Percentiles rank a stretch among this genome's conserved stretches.
Evolutionary conservation across 2,888 invertebrate species (phyloP).

Genomic region (Eupithecia exiguata): DNA sequence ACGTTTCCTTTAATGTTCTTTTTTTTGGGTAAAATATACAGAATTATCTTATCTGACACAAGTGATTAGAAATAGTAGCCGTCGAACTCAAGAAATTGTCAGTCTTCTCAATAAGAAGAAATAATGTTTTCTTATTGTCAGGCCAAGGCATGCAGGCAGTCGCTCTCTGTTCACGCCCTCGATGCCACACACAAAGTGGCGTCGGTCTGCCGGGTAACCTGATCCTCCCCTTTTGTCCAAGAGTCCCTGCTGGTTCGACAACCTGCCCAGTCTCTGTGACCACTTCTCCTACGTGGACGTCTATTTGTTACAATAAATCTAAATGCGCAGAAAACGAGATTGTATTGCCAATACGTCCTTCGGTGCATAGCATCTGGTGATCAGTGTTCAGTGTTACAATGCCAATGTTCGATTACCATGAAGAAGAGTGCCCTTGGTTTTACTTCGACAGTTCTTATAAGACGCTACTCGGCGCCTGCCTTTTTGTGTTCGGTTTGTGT

Average conservation of each 20-base stretch:
- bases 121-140: background rate
- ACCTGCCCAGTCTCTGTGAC: slow-evolving; percentile 77
- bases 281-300: slow-evolving; percentile 73
- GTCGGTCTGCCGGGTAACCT: slow-evolving; percentile 59
- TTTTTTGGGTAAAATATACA: too few species aligned
- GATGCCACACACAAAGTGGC: slow-evolving; percentile 68
- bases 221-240: slow-evolving; percentile 68
- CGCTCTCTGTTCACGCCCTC: slow-evolving; percentile 64
- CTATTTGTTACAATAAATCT: slow-evolving; percentile 54
- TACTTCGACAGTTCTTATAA: slow-evolving; percentile 82
- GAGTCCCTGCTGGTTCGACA: slow-evolving; percentile 68
- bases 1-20: too few species aligned
- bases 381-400: slow-evolving; percentile 47
- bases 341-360: slow-evolving; percentile 46
- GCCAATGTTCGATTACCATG: slow-evolving; percentile 67
- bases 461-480: slow-evolving; percentile 79
- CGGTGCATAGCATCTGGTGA: slow-evolving; percentile 63
- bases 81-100: background rate
- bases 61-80: background rate
- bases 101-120: background rate
- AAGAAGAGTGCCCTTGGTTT: slow-evolving; percentile 82
- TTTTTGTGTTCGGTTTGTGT: slow-evolving; percentile 80
- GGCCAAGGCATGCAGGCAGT: slow-evolving; percentile 11
- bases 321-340: slow-evolving; percentile 58
- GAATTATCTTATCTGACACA: too few species aligned